These are phyloP conservation scores for Epirrhoe tristata DNA, from an alignment of 2,888 invertebrate species.

Conservation along the genomic window DNA sequence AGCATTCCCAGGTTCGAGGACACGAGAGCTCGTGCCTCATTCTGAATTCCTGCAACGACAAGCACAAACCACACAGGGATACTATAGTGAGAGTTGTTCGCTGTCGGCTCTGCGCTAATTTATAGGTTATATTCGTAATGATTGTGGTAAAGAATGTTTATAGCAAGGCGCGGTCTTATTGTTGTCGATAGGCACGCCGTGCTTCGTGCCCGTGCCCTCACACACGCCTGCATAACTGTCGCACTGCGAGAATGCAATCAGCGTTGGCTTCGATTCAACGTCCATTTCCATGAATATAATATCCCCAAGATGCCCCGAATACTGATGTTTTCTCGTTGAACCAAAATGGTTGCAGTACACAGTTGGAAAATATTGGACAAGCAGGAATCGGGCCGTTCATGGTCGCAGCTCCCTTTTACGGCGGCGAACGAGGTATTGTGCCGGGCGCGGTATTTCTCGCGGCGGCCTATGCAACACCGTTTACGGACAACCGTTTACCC, in stretches of 20 bases:
- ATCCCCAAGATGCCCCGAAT: constrained; percentile 66
- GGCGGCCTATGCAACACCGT: constrained; percentile 77
- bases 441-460: constrained; percentile 73
- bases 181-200: constrained; percentile 74
- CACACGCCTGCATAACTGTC: constrained; percentile 76
- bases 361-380: constrained; percentile 64
- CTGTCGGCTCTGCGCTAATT: constrained; percentile 76
- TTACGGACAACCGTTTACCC: constrained; percentile 80
- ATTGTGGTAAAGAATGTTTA: constrained; percentile 83
- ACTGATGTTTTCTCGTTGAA: constrained; percentile 59
- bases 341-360: constrained; percentile 59
- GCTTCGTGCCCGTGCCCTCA: constrained; percentile 64
- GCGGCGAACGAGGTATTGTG: constrained; percentile 77
- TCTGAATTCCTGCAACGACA: constrained; percentile 68
- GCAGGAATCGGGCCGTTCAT: constrained; percentile 67
- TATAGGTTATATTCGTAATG: constrained; percentile 82
- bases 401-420: constrained; percentile 73
- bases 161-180: constrained; percentile 81
- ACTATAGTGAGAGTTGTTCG: constrained; percentile 50
- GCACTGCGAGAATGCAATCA: constrained; percentile 70
- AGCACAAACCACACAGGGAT: constrained; percentile 37
- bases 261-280: constrained; percentile 77
- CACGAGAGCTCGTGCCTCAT: constrained; percentile 56
- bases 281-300: constrained; percentile 82
- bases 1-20: constrained; percentile 48